Base-by-base conservation (phyloP, 2,888 invertebrate species). In the Catocala nupta region DNA sequence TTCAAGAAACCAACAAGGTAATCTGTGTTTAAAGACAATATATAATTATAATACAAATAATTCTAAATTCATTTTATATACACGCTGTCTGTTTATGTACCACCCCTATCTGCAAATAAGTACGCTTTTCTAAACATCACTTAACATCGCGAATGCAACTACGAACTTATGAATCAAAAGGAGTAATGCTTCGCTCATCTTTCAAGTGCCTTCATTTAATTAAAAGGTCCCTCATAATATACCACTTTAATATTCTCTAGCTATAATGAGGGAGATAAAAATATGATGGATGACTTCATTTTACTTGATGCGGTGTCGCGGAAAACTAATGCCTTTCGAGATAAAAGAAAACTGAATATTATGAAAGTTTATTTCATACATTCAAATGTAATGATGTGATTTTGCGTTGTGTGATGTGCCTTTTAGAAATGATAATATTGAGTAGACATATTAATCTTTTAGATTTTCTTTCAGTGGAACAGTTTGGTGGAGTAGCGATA, bases 251-350 rank as follows among this genome's bases (percentile, higher is more conserved):
- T 49, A 34, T 50, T 50, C 36, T 51, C 36, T 51, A 51, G 51
- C 12, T 62, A 48, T 71, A 71, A 71, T 59, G 71, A 63, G 59
- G 42, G 11, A 63, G 71, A 75, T 75, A 75, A 66, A 71, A 75
- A 60, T 59, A 66, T 75, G 75, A 71, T 75, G 59, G 67, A 71
- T 75, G 52, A 44, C 36, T 50, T 63, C 57, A 59, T 62, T 71
- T 62, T 62, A 65, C 71, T 57, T 59, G 62, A 67, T 55, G 55
- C 36, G 12, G 47, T 51, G 51, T 51, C 51, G 51, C 51, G 51
- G 39, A 49, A 51, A 39, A 63, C 71, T 75, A 71, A 75, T 71
- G 72, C 66, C 63, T 70, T 71, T 60, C 0, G 36, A 75, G 71
- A 71, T 75, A 71, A 71, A 75, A 51, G 50, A 53, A 43, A 47